phyloP scores from a whole-genome alignment of 2,888 invertebrate genomes.

The Hypercompe scribonia region DNA sequence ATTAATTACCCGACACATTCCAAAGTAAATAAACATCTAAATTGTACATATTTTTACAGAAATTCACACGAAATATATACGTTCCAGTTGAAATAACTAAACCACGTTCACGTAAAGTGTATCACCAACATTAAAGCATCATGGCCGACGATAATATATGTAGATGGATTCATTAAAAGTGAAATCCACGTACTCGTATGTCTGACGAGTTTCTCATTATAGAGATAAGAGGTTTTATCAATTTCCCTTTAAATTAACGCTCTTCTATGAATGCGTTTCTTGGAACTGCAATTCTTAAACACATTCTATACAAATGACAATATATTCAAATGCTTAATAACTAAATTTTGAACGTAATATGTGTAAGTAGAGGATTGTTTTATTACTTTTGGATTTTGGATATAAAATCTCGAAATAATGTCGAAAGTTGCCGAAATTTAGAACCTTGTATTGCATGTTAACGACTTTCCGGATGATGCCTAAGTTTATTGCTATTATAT shows the following conservation, averaged over 20 bases:
- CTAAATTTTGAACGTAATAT: no score
- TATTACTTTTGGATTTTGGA: neutral
- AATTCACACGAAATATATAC: neutral
- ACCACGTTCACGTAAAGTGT: slow-evolving; percentile 22
- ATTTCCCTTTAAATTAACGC: slow-evolving; percentile 31
- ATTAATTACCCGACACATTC: neutral
- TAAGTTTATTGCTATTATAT: no score
- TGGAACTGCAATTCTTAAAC: slow-evolving; percentile 27
- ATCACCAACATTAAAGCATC: slow-evolving; percentile 16
- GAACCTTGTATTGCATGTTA: neutral
- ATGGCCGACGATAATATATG: slow-evolving; percentile 39
- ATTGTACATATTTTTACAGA: neutral
- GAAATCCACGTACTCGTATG: slow-evolving; percentile 35
- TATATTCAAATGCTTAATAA: neutral
- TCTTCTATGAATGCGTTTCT: slow-evolving; percentile 44
- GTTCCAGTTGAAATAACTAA: neutral
- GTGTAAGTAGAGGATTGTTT: neutral
- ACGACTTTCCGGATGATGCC: neutral
- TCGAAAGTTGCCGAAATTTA: neutral
- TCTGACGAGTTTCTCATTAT: slow-evolving; percentile 43
- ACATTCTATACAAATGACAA: slow-evolving; percentile 31
- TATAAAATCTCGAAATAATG: neutral
- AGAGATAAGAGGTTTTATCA: slow-evolving; percentile 37
- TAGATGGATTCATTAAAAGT: slow-evolving; percentile 55
- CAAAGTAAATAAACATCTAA: slow-evolving; percentile 2